A percentile compares a stretch with the other conserved stretches of the same genome.
Conservation (phyloP, 2,113 vertebrate species). For the Dicerorhinus sumatrensis region DNA sequence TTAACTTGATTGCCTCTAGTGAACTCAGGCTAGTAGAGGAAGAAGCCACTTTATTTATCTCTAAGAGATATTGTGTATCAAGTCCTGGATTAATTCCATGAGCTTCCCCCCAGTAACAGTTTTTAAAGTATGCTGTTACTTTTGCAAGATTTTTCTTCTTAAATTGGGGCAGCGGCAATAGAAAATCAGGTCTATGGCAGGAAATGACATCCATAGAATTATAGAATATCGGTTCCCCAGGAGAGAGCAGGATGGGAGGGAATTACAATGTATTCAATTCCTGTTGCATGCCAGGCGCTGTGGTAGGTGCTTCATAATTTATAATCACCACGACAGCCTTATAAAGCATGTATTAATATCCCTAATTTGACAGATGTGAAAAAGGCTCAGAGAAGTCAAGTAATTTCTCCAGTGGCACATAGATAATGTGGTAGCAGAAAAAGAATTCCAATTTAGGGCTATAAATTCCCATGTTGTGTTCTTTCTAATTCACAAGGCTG, state of each 20-base stretch:
- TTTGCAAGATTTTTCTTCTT: slow-evolving; percentile 57
- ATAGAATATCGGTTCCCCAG: not conserved
- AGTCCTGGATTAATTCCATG: not conserved
- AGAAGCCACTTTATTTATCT: not conserved
- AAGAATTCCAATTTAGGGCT: not conserved
- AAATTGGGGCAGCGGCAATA: not conserved
- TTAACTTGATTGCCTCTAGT: not conserved
- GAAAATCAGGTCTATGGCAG: not conserved
- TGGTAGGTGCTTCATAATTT: not conserved
- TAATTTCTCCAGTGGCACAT: not conserved
- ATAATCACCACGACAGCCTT: not conserved
- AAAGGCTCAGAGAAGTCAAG: not conserved
- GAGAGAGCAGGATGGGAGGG: not conserved
- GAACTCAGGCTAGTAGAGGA: not conserved
- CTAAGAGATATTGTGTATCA: not conserved
- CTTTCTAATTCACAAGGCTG: not conserved
- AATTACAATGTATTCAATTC: not conserved
- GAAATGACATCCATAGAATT: not conserved
- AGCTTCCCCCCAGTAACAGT: not conserved
- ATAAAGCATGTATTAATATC: not conserved
- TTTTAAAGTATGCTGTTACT: not conserved
- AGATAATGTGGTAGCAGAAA: not conserved
- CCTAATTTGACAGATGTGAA: not conserved
- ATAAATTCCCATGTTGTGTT: not conserved
- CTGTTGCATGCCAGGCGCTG: not conserved